Conservation (phyloP, 1,140 invertebrate species). For the Pemphigus obesinymphae region DNA sequence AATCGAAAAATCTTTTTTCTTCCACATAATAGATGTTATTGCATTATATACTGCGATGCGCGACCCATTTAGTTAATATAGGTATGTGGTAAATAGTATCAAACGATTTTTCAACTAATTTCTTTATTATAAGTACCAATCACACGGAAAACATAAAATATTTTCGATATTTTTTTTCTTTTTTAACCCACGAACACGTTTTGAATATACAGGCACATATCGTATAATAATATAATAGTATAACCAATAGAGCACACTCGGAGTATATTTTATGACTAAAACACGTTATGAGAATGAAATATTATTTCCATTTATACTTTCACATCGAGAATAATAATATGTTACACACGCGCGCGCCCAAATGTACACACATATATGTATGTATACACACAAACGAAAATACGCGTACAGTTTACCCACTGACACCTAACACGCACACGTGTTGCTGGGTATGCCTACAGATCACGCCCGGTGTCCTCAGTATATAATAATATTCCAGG, state of each 20-base stretch:
- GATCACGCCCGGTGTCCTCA: not conserved
- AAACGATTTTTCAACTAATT: too few relatives aligned
- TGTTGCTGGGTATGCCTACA: constrained; percentile 11
- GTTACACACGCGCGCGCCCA: not conserved
- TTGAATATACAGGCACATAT: too few relatives aligned
- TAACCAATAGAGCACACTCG: not conserved
- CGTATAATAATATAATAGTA: too few relatives aligned
- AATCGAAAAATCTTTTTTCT: too few relatives aligned
- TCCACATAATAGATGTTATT: too few relatives aligned
- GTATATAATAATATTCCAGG: not conserved
- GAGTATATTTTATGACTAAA: not conserved
- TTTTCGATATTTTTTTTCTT: too few relatives aligned
- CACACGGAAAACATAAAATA: too few relatives aligned
- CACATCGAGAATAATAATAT: not conserved
- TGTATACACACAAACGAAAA: not conserved
- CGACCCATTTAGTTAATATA: too few relatives aligned
- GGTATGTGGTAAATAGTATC: too few relatives aligned
- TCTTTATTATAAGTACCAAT: too few relatives aligned
- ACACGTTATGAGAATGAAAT: not conserved
- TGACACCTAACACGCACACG: constrained; percentile 15
- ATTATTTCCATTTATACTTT: not conserved
- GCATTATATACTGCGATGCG: too few relatives aligned
- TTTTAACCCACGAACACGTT: too few relatives aligned
- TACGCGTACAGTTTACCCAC: not conserved
- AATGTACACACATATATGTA: not conserved